phyloP scores from a whole-genome alignment of 1,140 invertebrate genomes.

The Hetaerina americana region DNA sequence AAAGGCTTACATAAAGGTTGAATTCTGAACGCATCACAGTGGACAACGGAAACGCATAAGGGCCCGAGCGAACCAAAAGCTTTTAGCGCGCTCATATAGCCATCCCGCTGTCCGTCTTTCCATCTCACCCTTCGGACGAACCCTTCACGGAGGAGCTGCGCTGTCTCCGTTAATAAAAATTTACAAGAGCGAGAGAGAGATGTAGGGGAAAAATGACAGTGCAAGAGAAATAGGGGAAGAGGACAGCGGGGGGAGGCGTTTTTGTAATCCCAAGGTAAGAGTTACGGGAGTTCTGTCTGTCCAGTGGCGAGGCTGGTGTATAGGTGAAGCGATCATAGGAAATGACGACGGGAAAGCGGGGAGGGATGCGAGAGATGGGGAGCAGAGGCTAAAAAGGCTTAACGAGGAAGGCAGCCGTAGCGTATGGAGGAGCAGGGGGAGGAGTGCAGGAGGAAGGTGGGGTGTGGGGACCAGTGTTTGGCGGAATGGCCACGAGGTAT shows the following conservation, averaged over 20 bases:
- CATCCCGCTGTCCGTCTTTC: neutral
- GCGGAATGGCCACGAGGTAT: neutral
- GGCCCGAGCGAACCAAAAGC: too few relatives aligned
- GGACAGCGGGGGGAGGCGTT: neutral
- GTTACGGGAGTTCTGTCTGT: too few relatives aligned
- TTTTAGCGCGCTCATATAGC: neutral
- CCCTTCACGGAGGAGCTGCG: neutral
- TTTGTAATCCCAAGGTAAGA: neutral
- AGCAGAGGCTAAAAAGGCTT: neutral
- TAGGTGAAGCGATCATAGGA: neutral
- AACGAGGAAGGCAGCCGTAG: neutral
- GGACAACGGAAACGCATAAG: too few relatives aligned
- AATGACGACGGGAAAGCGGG: neutral
- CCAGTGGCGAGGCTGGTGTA: neutral
- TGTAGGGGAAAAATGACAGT: neutral
- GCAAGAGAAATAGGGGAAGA: neutral
- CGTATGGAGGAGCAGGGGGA: too few relatives aligned
- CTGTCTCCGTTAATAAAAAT: neutral
- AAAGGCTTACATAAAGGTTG: too few relatives aligned
- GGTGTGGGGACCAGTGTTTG: too few relatives aligned
- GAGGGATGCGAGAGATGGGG: neutral
- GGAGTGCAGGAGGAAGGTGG: too few relatives aligned
- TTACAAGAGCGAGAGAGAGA: neutral
- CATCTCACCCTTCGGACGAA: neutral
- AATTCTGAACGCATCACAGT: too few relatives aligned